A percentile compares a stretch with the other conserved stretches of the same genome.
Conservation (phyloP, 2,113 vertebrate species). For the Alligator sinensis region DNA sequence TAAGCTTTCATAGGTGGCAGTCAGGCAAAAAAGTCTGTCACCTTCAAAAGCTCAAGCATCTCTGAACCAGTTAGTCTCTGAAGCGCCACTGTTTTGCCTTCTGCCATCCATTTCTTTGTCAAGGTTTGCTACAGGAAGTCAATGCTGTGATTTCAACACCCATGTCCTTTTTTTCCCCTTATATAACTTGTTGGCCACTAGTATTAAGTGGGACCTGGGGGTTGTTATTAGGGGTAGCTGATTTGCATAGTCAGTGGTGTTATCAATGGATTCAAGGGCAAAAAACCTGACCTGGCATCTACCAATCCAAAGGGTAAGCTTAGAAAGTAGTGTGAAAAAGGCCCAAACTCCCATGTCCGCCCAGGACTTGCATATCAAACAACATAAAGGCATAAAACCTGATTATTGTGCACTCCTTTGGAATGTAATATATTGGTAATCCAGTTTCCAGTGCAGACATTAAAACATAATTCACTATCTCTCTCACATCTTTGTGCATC, state of each 20-base stretch:
- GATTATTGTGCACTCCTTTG: background rate
- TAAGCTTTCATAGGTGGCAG: no score
- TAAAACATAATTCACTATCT: no score
- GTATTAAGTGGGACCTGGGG: background rate
- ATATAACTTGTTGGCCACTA: background rate
- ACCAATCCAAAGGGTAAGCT: background rate
- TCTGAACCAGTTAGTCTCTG: no score
- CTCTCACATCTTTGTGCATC: background rate
- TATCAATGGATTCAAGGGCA: background rate
- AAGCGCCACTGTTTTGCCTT: no score
- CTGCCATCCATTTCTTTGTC: background rate
- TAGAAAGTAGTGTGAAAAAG: background rate
- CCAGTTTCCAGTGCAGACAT: no score
- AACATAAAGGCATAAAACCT: background rate
- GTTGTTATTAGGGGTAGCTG: background rate
- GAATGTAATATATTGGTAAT: background rate
- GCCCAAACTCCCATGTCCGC: background rate
- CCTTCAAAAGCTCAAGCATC: no score
- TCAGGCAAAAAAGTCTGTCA: no score
- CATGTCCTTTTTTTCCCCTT: background rate
- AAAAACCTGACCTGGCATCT: background rate
- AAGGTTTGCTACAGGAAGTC: fast-evolving
- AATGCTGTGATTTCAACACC: conserved; percentile 2
- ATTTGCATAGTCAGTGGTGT: background rate
- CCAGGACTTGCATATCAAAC: background rate